Percentiles rank a stretch among this genome's conserved stretches.
Evolutionary conservation across 2,113 vertebrate species (phyloP).

Genomic region (Engraulis encrasicolus): DNA sequence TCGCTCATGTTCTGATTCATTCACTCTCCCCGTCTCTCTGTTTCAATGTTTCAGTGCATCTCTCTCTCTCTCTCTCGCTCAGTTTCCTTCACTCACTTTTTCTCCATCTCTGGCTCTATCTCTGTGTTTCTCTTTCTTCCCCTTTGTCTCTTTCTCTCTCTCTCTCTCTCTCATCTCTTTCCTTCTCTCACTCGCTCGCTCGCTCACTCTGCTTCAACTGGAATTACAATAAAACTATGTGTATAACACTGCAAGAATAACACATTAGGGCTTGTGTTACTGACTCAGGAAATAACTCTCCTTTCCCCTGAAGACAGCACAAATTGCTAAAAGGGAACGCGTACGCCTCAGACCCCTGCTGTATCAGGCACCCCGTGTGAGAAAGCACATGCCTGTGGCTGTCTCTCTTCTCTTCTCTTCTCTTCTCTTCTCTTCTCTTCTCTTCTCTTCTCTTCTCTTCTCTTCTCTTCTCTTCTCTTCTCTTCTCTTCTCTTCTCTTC

Average conservation of each 20-base stretch:
- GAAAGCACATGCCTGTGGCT: constrained; percentile 58
- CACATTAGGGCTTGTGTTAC: constrained; percentile 59
- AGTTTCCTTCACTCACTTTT: constrained; percentile 19
- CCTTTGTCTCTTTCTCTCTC: neutral
- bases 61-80: neutral
- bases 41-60: too few species aligned
- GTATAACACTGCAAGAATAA: constrained; percentile 63
- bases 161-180: neutral
- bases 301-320: constrained; percentile 65
- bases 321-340: constrained; percentile 65
- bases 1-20: too few species aligned
- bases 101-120: too few species aligned
- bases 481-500: too few species aligned
- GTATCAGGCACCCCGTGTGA: constrained; percentile 57
- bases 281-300: constrained; percentile 63
- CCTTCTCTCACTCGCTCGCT: constrained; percentile 39
- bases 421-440: too few species aligned
- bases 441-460: too few species aligned
- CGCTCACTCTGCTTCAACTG: constrained; percentile 42
- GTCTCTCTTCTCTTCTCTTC: neutral
- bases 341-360: constrained; percentile 58
- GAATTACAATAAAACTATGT: constrained; percentile 63
- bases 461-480: too few species aligned
- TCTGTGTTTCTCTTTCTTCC: too few species aligned
- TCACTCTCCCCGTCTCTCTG: too few species aligned